These are phyloP conservation scores for Solen grandis DNA, from an alignment of 1,140 invertebrate species.

Conservation along the genomic window DNA sequence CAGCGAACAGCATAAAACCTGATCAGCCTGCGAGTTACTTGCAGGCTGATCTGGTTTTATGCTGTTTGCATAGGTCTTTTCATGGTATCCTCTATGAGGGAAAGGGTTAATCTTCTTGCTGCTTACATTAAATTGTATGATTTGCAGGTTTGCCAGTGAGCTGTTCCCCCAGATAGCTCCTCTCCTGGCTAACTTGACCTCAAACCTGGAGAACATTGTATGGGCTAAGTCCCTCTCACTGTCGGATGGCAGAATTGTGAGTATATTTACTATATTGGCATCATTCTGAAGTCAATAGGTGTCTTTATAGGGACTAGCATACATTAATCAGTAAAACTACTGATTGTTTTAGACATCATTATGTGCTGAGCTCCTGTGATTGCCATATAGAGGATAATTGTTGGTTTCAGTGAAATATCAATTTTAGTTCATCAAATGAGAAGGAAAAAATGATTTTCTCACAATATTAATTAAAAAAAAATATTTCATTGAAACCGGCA, in stretches of 20 bases:
- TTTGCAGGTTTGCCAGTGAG: conserved; percentile 51
- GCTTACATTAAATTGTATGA: too few relatives aligned
- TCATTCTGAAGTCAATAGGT: neutral
- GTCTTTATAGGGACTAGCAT: neutral
- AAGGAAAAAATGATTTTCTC: too few relatives aligned
- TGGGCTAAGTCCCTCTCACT: conserved; percentile 45
- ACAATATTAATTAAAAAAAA: too few relatives aligned
- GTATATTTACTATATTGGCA: conserved; percentile 6
- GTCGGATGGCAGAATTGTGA: conserved; percentile 44
- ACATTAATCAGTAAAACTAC: neutral
- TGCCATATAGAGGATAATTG: neutral
- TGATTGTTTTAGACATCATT: neutral
- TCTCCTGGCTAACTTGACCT: conserved; percentile 29
- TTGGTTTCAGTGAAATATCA: too few relatives aligned
- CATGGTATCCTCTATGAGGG: too few relatives aligned
- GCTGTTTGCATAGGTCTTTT: too few relatives aligned
- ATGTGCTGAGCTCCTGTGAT: neutral
- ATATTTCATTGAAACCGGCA: too few relatives aligned
- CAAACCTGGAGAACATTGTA: conserved; percentile 47
- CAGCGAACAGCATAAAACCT: too few relatives aligned
- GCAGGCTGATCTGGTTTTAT: too few relatives aligned
- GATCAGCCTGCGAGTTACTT: too few relatives aligned
- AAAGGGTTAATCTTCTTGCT: too few relatives aligned
- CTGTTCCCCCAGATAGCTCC: conserved; percentile 47
- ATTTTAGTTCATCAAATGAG: neutral